phyloP scores from a whole-genome alignment of 2,888 invertebrate species.

The Saturnia pavonia region DNA sequence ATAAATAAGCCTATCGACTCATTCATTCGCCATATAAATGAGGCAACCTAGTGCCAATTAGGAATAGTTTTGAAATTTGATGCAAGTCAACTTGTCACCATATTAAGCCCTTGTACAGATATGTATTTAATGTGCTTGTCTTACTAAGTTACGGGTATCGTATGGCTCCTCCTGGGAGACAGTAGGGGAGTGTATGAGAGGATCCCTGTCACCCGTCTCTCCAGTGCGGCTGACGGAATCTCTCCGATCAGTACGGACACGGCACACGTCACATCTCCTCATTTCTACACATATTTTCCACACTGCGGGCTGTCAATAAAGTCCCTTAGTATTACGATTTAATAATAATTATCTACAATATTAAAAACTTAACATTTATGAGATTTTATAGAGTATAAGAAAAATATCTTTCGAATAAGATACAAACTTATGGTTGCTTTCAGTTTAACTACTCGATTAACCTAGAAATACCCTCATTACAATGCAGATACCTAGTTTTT shows the following conservation, averaged over 20 bases:
- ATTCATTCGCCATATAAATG: no score
- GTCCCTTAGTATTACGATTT: slow-evolving; percentile 48
- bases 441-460: background rate
- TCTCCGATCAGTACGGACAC: slow-evolving; percentile 62
- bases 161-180: slow-evolving; percentile 64
- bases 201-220: slow-evolving; percentile 58
- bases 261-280: slow-evolving; percentile 74
- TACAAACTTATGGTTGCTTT: background rate
- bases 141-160: slow-evolving; percentile 69
- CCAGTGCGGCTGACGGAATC: slow-evolving; percentile 43
- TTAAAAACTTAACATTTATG: background rate
- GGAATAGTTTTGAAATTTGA: no score
- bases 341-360: background rate
- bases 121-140: slow-evolving; percentile 45
- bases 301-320: slow-evolving; percentile 69
- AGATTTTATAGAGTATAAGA: background rate
- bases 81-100: no score
- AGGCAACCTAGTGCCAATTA: no score
- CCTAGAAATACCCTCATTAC: background rate
- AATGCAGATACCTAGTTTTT: background rate
- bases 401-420: background rate
- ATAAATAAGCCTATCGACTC: no score
- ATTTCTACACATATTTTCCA: slow-evolving; percentile 77
- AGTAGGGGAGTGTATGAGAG: slow-evolving; percentile 63
- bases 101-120: no score